These are phyloP conservation scores for Pundamilia nyererei DNA, from an alignment of 2,113 vertebrate genomes.

Conservation along the genomic window DNA sequence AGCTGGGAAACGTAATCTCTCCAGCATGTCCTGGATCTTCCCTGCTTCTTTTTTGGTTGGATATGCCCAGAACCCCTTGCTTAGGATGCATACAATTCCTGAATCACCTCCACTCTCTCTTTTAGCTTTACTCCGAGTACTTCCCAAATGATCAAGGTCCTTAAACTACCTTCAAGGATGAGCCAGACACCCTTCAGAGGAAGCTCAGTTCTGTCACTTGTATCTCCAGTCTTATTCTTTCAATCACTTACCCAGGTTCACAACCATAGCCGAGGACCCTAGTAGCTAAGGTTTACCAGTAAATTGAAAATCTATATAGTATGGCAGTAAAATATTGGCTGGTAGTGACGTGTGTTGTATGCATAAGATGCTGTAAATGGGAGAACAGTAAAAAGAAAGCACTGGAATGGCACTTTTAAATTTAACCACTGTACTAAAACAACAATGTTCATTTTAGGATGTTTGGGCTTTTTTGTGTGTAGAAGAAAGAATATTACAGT, in stretches of 20 bases:
- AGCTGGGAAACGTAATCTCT: not conserved
- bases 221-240: not conserved
- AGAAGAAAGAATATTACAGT: not conserved
- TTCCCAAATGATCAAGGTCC: not conserved
- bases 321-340: not conserved
- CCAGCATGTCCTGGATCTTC: not conserved
- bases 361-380: not conserved
- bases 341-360: not conserved
- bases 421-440: not conserved
- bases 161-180: not conserved
- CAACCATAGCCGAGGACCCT: not conserved
- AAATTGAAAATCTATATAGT: not conserved
- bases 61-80: not conserved
- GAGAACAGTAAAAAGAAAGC: not conserved
- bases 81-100: not conserved
- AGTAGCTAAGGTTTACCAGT: not conserved
- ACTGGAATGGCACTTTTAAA: not conserved
- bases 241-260: not conserved
- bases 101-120: rapidly evolving
- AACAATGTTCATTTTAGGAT: not conserved
- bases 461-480: not conserved
- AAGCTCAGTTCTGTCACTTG: not conserved
- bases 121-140: not conserved
- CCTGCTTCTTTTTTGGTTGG: rapidly evolving
- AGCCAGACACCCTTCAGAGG: not conserved